A percentile compares a stretch with the other conserved stretches of the same genome.
phyloP scores from a whole-genome alignment of 2,113 vertebrate genomes.

The Serilophus lunatus region DNA sequence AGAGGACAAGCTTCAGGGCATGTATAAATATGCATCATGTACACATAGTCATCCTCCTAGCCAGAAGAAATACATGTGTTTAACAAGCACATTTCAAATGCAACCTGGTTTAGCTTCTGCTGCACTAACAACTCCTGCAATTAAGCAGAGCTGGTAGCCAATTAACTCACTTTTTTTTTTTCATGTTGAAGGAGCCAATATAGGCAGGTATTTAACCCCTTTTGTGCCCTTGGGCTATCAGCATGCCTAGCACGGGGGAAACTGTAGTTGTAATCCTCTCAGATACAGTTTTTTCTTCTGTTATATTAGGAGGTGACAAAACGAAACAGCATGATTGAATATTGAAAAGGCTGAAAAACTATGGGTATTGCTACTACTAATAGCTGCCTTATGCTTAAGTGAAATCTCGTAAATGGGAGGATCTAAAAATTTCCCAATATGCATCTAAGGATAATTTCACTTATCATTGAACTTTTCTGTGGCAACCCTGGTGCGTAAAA shows the following conservation, averaged over 20 bases:
- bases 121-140: constrained; percentile 31
- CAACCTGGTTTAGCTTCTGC: constrained; percentile 34
- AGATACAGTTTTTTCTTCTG: not conserved
- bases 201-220: constrained; percentile 21
- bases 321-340: not conserved
- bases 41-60: not conserved
- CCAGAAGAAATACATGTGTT: constrained; percentile 1
- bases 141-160: constrained; percentile 21
- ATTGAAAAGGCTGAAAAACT: constrained; percentile 22
- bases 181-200: not conserved
- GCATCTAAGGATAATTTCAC: constrained; percentile 6
- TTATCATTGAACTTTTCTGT: not conserved
- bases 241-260: not conserved
- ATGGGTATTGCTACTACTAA: constrained; percentile 42
- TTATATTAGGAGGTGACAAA: constrained; percentile 30
- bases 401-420: constrained; percentile 39
- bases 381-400: constrained; percentile 51
- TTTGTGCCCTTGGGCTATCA: not conserved
- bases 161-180: not conserved
- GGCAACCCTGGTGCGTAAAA: not conserved
- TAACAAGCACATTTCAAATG: constrained; percentile 27
- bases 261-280: not conserved
- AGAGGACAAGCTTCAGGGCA: constrained; percentile 39
- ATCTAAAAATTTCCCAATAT: constrained; percentile 37
- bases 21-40: constrained; percentile 33